A percentile compares a stretch with the other conserved stretches of the same genome.
phyloP scores from a whole-genome alignment of 2,113 vertebrate species.

The Seriola rivoliana region DNA sequence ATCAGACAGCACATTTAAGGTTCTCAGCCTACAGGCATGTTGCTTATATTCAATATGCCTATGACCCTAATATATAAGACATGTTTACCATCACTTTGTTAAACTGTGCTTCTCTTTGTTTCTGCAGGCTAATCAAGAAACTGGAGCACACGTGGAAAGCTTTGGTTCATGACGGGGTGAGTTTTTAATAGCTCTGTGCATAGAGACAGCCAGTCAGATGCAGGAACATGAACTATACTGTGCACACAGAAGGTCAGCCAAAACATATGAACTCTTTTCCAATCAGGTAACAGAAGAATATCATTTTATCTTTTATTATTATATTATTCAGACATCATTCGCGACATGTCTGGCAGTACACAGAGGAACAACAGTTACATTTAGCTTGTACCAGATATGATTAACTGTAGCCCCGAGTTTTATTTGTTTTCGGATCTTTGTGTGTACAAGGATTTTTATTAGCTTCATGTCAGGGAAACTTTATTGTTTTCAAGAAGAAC shows the following conservation, averaged over 20 bases:
- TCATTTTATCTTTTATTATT: not conserved
- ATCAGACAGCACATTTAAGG: slow-evolving; percentile 4
- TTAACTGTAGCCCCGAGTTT: not conserved
- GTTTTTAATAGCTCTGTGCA: slow-evolving; percentile 57
- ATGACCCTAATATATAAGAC: slow-evolving; percentile 1
- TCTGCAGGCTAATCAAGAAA: slow-evolving; percentile 95
- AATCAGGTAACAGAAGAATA: not conserved
- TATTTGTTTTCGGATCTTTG: slow-evolving; percentile 1
- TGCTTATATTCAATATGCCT: not conserved
- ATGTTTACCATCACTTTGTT: slow-evolving; percentile 5
- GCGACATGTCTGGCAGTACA: not conserved
- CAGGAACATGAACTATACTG: not conserved
- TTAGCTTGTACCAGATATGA: not conserved
- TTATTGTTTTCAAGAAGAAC: not conserved
- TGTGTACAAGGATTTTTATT: slow-evolving; percentile 14
- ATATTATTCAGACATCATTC: not conserved
- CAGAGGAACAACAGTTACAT: not conserved
- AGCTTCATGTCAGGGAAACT: not conserved
- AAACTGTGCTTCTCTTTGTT: slow-evolving; percentile 27
- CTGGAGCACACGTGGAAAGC: slow-evolving; percentile 99
- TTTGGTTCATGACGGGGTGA: slow-evolving; percentile 96
- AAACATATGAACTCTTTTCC: not conserved
- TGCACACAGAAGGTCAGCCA: not conserved
- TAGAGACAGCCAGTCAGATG: not conserved
- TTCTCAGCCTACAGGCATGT: not conserved